Evolutionary conservation across 2,888 invertebrate species (phyloP), one percentile per base, ranked within the genome.

Genomic region (Plebejus anna): DNA sequence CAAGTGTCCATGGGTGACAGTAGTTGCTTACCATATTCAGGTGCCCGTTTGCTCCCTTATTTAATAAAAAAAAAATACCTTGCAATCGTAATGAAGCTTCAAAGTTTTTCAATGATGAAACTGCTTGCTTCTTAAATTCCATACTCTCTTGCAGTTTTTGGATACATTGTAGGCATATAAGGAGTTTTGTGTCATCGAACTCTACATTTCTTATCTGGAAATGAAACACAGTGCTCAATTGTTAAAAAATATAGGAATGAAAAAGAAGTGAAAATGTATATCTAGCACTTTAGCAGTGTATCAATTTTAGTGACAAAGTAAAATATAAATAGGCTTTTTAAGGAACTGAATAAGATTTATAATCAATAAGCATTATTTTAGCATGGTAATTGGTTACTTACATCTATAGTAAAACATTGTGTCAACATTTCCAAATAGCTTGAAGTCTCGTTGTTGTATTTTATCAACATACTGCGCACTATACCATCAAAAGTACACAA

Each of bases 361-460:
- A 11, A 47, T 47, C 47, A 47, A 42, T 42, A 0, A 9, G 2
- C 47, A 47, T 47, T 47, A 6, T 38, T 32, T 2, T 32, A 32
- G 32, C 32, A 32, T 32, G 32, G 1, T 32, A 2, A 32, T 32
- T 32, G 55, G 55, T 55, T 82, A 92, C 94, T 92, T 82, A 94
- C 94, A 80, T 94, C 90, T 70, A 94, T 89, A 61, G 86, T 84
- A 77, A 90, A 93, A 82, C 93, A 92, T 83, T 88, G 89, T 13
- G 87, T 76, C 77, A 94, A 80, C 88, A 92, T 90, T 79, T 91
- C 89, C 0, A 87, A 81, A 78, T 90, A 92, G 5, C 87, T 83
- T 82, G 89, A 89, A 0, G 81, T 78, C 51, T 79, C 83, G 59
- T 86, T 88, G 80, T 85, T 84, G 79, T 84, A 81, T 79, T 82